Base-by-base conservation (phyloP, 2,113 vertebrate genomes). In the Sylvietta virens region DNA sequence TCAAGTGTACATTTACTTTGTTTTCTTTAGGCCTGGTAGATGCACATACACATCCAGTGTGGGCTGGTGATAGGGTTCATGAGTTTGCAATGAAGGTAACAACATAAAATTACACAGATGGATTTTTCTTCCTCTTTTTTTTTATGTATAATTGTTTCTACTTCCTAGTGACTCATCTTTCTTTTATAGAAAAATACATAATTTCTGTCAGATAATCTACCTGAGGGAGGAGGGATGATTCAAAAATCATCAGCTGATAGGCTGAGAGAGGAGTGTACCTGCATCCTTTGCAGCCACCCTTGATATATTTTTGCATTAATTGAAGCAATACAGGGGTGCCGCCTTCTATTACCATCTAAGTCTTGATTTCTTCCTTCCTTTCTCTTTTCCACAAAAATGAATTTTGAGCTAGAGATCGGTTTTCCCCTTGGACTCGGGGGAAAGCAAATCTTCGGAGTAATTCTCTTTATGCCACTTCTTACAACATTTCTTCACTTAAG, bases 71-170 rank as follows among this genome's bases (percentile, higher is more conserved):
- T 92, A 97, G 99, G 90, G 99, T 99, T 37, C 99, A 99, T 83
- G 99, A 99, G 73, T 99, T 99, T 98, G 98, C 98, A 57, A 99
- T 99, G 99, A 99, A 99, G 99, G 99, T 99, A 98, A 97, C 54
- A 65, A 23, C 51, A 15, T 60, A 70, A 39, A 58, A 73, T 48
- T 31, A 27, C 22, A 94, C 35, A 60, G 45, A 33, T 47, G 54
- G 20, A 35, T 71, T 88, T 94, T 89, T 28, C 27, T 90, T 72
- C 24, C 23, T n/a, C 5, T 4, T 16, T 56, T 60, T n/a, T 23
- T 71, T 74, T 57, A 23, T 47, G 27, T 19, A 1, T 19, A 51
- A 33, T 23, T 84, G 13, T 86, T 80, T 56, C 60, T 48, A 6
- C 57, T 88, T 86, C 60, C 28, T 37, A 31, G 14, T 33, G 26